Conservation (phyloP, 2,113 vertebrate genomes). For the Hypanus sabinus region DNA sequence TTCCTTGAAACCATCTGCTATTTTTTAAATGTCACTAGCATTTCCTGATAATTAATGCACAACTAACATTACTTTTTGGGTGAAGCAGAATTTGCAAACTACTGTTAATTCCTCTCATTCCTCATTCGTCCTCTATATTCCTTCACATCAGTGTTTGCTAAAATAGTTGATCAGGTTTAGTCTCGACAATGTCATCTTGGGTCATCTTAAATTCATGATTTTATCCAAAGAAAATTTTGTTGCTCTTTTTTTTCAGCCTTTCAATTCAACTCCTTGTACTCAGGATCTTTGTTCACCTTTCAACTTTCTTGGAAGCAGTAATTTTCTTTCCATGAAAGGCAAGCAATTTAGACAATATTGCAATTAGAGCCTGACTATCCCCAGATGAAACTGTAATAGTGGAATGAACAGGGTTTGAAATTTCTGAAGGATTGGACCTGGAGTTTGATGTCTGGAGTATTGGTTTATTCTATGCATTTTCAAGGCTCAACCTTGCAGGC, state of each 20-base stretch:
- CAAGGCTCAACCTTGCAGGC: conserved; percentile 27
- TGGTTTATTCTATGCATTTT: conserved; percentile 32
- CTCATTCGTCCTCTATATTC: background rate
- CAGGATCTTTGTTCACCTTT: background rate
- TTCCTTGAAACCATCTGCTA: background rate
- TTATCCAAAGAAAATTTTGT: conserved; percentile 19
- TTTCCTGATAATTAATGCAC: background rate
- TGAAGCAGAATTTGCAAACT: background rate
- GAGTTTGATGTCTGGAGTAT: background rate
- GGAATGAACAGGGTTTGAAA: background rate
- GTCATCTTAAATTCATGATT: background rate
- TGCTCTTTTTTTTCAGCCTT: background rate
- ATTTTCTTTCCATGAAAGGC: background rate
- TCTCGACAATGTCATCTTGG: background rate
- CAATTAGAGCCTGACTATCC: background rate
- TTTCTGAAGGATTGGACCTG: background rate
- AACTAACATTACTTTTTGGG: background rate
- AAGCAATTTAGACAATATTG: background rate
- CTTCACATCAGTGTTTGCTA: background rate
- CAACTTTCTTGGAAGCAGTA: background rate
- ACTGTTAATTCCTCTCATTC: background rate
- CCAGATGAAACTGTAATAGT: background rate
- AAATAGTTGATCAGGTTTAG: background rate
- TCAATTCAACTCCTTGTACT: background rate
- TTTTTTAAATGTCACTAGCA: background rate